Evolutionary conservation across 2,888 invertebrate genomes (phyloP), one percentile per base, ranked within the genome.

Genomic region (Drosophila subquinaria): DNA sequence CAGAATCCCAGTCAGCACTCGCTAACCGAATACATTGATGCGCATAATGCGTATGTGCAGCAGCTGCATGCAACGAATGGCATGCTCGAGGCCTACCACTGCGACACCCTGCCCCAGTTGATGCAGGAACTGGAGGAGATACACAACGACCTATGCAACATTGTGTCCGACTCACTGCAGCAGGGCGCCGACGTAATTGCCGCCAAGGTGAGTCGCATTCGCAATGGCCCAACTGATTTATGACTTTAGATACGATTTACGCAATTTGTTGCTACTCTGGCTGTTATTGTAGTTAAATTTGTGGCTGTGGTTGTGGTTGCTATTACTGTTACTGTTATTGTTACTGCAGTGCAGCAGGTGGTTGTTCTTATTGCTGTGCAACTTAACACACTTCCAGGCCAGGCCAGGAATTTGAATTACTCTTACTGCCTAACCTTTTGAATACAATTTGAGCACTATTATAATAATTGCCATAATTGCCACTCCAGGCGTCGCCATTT

Each of bases 1-100:
- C 95, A 95, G 90, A 95, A 94, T 84, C 96, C 95, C 72, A 96
- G 94, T 81, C 95, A 95, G 64, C 95, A 95, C 45, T 95, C 95
- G 61, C 93, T 96, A 81, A 96, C 95, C 66, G 95, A 95, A 63
- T 98, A 98, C 93, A 96, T 97, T 92, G 97, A 98, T 92, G 95
- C 97, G 13, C 98, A 98, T 94, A 98, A 98, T 94, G 96, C 96
- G 76, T 98, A 98, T 93, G 96, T 98, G 73, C 97, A 98, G 85
- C 98, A 98, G 91, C 94, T 98, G 78, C 96, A 97, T 81, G 97
- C 98, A 50, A 97, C 98, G 79, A 98, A 98, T 92, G 97, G 97
- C 40, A 97, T 98, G 95, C 94, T 97, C 81, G 97, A 98, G 86
- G 96, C 97, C 90, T 98, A 97, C 93, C 95, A 97, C 91, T 95